These are phyloP conservation scores for Pocota personata DNA, from an alignment of 2,888 invertebrate species.

Conservation along the genomic window DNA sequence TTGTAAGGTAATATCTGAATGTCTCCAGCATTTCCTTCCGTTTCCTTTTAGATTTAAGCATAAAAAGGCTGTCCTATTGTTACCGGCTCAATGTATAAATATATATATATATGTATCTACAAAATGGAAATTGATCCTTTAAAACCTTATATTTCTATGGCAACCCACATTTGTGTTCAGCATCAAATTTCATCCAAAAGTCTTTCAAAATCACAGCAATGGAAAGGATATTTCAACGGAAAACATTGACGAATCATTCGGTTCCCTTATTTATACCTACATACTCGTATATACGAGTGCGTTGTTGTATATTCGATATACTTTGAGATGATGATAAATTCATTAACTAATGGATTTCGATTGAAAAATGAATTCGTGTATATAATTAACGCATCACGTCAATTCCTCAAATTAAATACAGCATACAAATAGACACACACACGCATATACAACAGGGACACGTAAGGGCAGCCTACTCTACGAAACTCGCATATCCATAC, in stretches of 20 bases:
- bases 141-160: neutral
- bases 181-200: neutral
- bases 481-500: neutral
- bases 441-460: neutral
- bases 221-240: neutral
- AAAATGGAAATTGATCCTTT: neutral
- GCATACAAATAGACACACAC: slow-evolving; percentile 6
- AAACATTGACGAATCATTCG: neutral
- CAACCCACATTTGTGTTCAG: neutral
- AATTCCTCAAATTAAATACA: slow-evolving; percentile 24
- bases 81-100: neutral
- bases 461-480: too few species aligned
- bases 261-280: neutral
- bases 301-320: neutral
- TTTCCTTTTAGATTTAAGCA: too few species aligned
- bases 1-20: too few species aligned
- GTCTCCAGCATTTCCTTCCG: too few species aligned
- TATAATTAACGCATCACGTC: slow-evolving; percentile 53
- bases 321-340: slow-evolving; percentile 10
- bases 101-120: neutral
- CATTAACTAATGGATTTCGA: slow-evolving; percentile 48
- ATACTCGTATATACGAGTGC: neutral
- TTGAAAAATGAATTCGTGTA: slow-evolving; percentile 35
- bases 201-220: neutral
- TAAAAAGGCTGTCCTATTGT: too few species aligned